A percentile compares a stretch with the other conserved stretches of the same genome.
These are phyloP conservation scores for Papilio gigon DNA, from an alignment of 2,888 invertebrate genomes.

Conservation along the genomic window DNA sequence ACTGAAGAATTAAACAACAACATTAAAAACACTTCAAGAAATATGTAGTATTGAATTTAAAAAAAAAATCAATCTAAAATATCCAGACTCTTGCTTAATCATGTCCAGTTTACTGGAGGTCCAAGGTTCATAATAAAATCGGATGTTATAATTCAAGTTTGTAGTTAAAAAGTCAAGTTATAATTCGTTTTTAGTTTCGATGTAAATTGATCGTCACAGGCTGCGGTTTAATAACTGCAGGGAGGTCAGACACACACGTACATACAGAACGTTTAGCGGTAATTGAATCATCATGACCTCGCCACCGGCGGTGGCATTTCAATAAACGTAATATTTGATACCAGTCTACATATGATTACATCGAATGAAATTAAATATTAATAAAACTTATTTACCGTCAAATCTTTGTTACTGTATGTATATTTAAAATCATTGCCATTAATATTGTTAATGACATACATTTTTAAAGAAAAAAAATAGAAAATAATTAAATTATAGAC, in stretches of 20 bases:
- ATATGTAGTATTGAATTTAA: not conserved
- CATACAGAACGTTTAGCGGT: conserved; percentile 56
- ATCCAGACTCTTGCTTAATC: not conserved
- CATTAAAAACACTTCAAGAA: not conserved
- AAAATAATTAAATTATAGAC: too few relatives aligned
- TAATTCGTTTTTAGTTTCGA: conserved; percentile 54
- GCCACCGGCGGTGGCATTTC: conserved; percentile 44
- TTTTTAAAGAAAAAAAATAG: too few relatives aligned
- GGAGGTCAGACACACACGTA: conserved; percentile 50
- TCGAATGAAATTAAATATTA: not conserved
- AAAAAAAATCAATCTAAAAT: not conserved
- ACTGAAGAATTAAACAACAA: not conserved
- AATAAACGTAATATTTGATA: conserved; percentile 24
- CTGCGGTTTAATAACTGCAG: conserved; percentile 69
- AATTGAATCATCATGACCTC: conserved; percentile 71
- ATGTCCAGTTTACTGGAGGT: not conserved
- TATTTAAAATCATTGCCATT: too few relatives aligned
- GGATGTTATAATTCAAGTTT: too few relatives aligned
- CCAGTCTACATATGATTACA: not conserved
- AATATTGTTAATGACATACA: too few relatives aligned
- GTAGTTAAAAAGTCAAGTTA: conserved; percentile 44
- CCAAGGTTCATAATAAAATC: not conserved
- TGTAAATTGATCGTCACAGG: conserved; percentile 66
- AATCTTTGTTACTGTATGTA: too few relatives aligned
- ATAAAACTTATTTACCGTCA: not conserved